Base-by-base conservation (phyloP, 2,113 vertebrate species). In the Tauraco erythrolophus region DNA sequence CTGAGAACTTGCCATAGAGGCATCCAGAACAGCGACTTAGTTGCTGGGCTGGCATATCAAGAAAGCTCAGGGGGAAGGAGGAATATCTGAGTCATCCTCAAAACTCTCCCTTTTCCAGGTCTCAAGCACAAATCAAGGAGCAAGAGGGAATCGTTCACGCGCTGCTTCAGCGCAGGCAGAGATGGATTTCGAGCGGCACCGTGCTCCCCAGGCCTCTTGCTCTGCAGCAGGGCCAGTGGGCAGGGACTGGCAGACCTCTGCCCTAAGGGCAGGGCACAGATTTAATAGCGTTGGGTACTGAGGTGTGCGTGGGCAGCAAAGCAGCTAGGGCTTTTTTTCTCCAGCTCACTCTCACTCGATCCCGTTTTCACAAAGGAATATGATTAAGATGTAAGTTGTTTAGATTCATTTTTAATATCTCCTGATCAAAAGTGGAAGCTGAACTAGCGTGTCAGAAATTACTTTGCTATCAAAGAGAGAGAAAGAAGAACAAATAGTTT, bases 391-490 rank as follows among this genome's bases (percentile, higher is more conserved):
- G 53, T 81, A 53, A 89, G 75, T 58, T 92, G 75, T 83, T 97
- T 77, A 96, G 84, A 96, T 96, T 84, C 66, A 95, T 96, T 96
- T 96, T 97, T 96, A 95, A 95, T 97, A 94, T 72, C 79, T 95
- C 82, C 62, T 83, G 74, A 94, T 97, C 93, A 94, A 92, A 95
- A 91, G 87, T 13, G 54, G 80, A 64, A 94, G 74, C 70, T 94
- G 87, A 95, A 97, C 82, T 51, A 91, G 77, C 62, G 46, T 56
- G 74, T 79, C 84, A 91, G 81, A 58, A 69, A 72, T 37, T 5
- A 74, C 77, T 94, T 81, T 69, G 84, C 78, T 88, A 94, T 83
- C 87, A 89, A 89, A 94, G 80, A 84, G 82, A 85, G 58, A 94
- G 78, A 84, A 81, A 91, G 94, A 78, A 95, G 94, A 95, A 94